Conservation (phyloP, 2,888 invertebrate species). For the Xanthia icteritia region DNA sequence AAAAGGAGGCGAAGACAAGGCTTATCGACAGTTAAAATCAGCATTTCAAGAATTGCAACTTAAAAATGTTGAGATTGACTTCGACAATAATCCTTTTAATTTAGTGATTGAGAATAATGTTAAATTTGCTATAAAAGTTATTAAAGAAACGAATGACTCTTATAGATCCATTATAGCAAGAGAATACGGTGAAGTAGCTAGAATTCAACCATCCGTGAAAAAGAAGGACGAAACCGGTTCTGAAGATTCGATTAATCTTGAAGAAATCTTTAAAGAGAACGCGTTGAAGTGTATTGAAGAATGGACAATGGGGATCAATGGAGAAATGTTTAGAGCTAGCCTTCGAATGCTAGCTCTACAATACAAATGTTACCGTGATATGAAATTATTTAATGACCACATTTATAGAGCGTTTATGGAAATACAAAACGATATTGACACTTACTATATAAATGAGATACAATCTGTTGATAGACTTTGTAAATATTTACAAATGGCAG, state of each 20-base stretch:
- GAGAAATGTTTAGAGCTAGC: constrained; percentile 89
- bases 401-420: constrained; percentile 84
- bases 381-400: constrained; percentile 85
- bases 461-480: constrained; percentile 88
- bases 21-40: constrained; percentile 79
- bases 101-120: constrained; percentile 84
- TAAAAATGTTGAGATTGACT: constrained; percentile 82
- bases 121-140: constrained; percentile 80
- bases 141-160: constrained; percentile 81
- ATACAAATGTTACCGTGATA: constrained; percentile 82
- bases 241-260: constrained; percentile 75
- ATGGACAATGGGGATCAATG: constrained; percentile 90
- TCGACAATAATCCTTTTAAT: constrained; percentile 85
- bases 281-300: constrained; percentile 88
- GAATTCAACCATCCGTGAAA: constrained; percentile 76
- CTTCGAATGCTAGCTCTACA: constrained; percentile 83
- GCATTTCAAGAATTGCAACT: constrained; percentile 82
- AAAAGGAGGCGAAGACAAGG: constrained; percentile 83
- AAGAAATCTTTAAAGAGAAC: constrained; percentile 82
- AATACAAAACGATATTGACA: constrained; percentile 85
- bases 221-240: constrained; percentile 80
- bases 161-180: constrained; percentile 79
- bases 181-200: constrained; percentile 83
- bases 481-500: constrained; percentile 87
- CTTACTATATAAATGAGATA: constrained; percentile 85